A percentile compares a stretch with the other conserved stretches of the same genome.
Evolutionary conservation across 2,888 invertebrate species (phyloP).

Genomic region (Pyrochroa serraticornis): DNA sequence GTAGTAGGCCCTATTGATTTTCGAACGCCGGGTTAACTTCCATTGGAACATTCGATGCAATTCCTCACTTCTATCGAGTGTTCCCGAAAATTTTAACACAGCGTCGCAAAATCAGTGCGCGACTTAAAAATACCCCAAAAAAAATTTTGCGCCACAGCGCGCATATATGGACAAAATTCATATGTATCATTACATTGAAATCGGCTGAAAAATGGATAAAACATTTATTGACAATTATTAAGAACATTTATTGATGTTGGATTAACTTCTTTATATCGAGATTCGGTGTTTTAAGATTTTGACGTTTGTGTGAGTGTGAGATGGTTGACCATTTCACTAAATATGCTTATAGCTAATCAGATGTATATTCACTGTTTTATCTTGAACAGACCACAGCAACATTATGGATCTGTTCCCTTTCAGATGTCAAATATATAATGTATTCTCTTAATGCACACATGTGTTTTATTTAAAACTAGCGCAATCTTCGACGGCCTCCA

Average conservation of each 20-base stretch:
- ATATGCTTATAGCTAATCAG: constrained; percentile 30
- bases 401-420: constrained; percentile 41
- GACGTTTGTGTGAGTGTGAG: constrained; percentile 29
- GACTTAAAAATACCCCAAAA: constrained; percentile 31
- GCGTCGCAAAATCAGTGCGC: constrained; percentile 34
- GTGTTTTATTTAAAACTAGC: constrained; percentile 33
- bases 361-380: constrained; percentile 32
- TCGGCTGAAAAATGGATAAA: constrained; percentile 33
- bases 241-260: constrained; percentile 17
- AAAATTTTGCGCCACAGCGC: constrained; percentile 3
- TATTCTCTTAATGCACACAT: constrained; percentile 54
- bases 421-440: constrained; percentile 50
- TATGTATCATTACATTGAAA: constrained; percentile 33
- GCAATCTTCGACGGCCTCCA: not conserved
- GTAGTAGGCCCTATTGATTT: constrained; percentile 54
- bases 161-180: constrained; percentile 24
- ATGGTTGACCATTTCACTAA: constrained; percentile 50
- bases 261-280: constrained; percentile 16
- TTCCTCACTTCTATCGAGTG: constrained; percentile 32
- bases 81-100: constrained; percentile 28
- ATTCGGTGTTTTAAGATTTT: constrained; percentile 31
- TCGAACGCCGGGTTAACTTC: constrained; percentile 32
- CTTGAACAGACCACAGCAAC: constrained; percentile 31
- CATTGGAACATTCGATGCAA: constrained; percentile 33
- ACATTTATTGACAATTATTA: constrained; percentile 33